Evolutionary conservation across 2,113 vertebrate species (phyloP).

Genomic region (Poeciliopsis retropinna): DNA sequence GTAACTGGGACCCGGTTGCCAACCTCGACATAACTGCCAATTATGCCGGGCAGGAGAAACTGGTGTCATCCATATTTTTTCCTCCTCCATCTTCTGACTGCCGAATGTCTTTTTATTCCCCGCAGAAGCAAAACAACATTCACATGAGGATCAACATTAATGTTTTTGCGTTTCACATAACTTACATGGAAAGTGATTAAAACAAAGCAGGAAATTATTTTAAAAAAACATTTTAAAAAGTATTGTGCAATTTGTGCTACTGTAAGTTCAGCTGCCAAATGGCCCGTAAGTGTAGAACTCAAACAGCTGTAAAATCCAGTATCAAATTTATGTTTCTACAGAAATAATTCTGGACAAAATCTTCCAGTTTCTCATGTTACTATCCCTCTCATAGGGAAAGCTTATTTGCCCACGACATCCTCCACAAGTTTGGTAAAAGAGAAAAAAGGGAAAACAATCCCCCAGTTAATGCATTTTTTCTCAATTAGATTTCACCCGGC

Average conservation of each 20-base stretch:
- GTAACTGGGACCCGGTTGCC: constrained; percentile 69
- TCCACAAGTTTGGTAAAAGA: constrained; percentile 36
- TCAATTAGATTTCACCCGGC: constrained; percentile 67
- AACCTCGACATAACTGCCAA: constrained; percentile 70
- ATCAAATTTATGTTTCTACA: constrained; percentile 30
- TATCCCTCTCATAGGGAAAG: constrained; percentile 16
- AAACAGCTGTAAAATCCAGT: neutral
- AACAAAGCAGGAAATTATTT: constrained; percentile 11
- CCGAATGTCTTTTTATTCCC: constrained; percentile 44
- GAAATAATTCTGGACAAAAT: constrained; percentile 19
- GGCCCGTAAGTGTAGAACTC: constrained; percentile 23
- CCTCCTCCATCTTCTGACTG: constrained; percentile 26
- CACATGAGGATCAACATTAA: constrained; percentile 34
- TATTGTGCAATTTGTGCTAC: constrained; percentile 9
- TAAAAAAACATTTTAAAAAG: neutral
- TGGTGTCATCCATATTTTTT: constrained; percentile 40
- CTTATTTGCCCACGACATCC: constrained; percentile 38
- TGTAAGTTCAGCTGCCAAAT: neutral
- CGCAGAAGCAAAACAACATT: constrained; percentile 36
- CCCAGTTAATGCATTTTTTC: constrained; percentile 59
- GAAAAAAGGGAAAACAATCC: constrained; percentile 53
- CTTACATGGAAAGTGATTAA: constrained; percentile 28
- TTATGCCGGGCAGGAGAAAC: constrained; percentile 62
- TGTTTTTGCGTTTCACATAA: constrained; percentile 18
- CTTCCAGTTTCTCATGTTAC: constrained; percentile 11